Conservation (phyloP, 2,113 vertebrate species). For the Cisticola juncidis region DNA sequence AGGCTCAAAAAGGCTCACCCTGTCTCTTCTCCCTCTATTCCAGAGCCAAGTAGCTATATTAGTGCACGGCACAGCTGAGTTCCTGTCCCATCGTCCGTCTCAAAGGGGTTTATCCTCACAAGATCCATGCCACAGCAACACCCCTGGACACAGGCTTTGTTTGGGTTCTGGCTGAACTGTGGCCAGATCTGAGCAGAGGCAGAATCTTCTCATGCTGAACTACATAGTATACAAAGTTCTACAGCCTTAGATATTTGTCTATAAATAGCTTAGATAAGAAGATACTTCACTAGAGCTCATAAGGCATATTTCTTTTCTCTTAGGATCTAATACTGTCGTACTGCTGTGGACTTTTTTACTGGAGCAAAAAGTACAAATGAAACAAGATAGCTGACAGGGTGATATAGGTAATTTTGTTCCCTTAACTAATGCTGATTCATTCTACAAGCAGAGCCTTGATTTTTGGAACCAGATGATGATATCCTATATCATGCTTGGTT, state of each 20-base stretch:
- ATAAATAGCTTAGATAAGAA: not conserved
- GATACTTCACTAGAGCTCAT: not conserved
- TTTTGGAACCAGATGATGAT: not conserved
- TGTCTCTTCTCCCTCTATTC: not conserved
- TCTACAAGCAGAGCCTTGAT: not conserved
- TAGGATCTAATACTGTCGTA: not conserved
- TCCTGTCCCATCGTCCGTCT: not conserved
- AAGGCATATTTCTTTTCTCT: not conserved
- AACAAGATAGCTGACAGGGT: not conserved
- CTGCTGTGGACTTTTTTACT: not conserved
- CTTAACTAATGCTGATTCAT: not conserved
- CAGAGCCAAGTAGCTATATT: not conserved
- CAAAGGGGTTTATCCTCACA: not conserved
- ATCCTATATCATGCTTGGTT: not conserved
- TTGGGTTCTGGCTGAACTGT: not conserved
- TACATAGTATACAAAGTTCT: not conserved
- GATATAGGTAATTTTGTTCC: not conserved
- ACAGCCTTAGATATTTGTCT: not conserved
- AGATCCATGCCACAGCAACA: not conserved
- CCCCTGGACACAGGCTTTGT: not conserved
- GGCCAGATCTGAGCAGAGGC: not conserved
- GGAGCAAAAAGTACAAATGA: not conserved
- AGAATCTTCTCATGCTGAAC: not conserved
- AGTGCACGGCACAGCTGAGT: not conserved
- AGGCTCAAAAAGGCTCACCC: not conserved